These are phyloP conservation scores for Allygus modestus DNA, from an alignment of 2,888 invertebrate genomes.

Conservation along the genomic window DNA sequence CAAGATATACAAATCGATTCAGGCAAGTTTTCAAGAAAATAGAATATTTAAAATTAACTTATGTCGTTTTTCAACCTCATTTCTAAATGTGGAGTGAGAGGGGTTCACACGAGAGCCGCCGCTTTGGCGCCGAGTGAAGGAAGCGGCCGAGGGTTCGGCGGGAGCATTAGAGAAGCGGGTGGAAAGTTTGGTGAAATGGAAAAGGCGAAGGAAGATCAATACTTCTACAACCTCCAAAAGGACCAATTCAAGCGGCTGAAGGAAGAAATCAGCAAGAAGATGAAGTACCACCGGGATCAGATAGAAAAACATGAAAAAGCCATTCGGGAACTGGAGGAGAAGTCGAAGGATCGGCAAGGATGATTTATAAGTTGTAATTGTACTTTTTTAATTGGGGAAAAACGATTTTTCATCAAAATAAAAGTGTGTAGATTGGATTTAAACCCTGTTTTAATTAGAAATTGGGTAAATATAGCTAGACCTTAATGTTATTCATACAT, in stretches of 20 bases:
- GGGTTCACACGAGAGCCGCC: background rate
- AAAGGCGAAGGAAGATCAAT: conserved; percentile 49
- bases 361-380: background rate
- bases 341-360: conserved; percentile 38
- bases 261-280: background rate
- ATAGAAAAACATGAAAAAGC: conserved; percentile 49
- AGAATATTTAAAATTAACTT: background rate
- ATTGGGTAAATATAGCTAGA: too few species aligned
- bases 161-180: conserved; percentile 33
- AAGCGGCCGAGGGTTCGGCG: background rate
- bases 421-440: too few species aligned
- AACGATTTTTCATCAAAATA: too few species aligned
- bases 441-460: too few species aligned
- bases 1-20: too few species aligned
- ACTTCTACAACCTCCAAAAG: conserved; percentile 41
- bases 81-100: background rate
- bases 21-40: too few species aligned
- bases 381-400: too few species aligned
- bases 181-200: conserved; percentile 19
- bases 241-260: conserved; percentile 14
- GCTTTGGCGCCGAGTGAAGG: background rate
- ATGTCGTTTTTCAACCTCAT: background rate
- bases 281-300: conserved; percentile 36
- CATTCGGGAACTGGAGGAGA: conserved; percentile 32
- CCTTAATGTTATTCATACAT: too few species aligned